Evolutionary conservation across 2,888 invertebrate genomes (phyloP).

Genomic region (Cerceris ruficornis): DNA sequence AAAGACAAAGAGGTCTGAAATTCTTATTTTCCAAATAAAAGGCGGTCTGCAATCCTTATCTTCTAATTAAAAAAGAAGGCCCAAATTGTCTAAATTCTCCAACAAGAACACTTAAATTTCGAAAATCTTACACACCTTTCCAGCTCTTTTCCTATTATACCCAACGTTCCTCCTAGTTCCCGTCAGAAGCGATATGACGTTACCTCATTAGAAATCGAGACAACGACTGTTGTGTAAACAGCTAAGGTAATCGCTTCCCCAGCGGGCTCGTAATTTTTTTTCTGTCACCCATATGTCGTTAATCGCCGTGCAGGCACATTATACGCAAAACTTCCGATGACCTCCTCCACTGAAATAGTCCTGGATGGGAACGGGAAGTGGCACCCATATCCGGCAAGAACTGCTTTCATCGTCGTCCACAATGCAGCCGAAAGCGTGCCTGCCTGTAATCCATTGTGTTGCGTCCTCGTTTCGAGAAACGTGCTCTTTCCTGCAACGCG

Average conservation of each 20-base stretch:
- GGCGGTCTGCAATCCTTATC: no score
- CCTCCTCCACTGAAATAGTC: constrained; percentile 49
- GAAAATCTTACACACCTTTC: no score
- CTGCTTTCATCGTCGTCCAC: constrained; percentile 61
- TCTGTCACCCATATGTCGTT: constrained; percentile 7
- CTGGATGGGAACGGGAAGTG: constrained; percentile 60
- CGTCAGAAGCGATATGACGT: no score
- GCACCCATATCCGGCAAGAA: constrained; percentile 65
- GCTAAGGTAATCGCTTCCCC: not conserved
- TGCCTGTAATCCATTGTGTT: constrained; percentile 58
- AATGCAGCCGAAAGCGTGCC: constrained; percentile 61
- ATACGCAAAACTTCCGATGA: constrained; percentile 38
- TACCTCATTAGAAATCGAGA: no score
- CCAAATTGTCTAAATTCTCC: no score
- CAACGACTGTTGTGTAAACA: not conserved
- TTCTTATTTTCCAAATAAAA: no score
- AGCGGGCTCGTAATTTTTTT: not conserved
- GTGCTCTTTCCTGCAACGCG: constrained; percentile 42
- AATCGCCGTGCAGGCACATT: constrained; percentile 9
- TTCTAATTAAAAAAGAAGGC: no score
- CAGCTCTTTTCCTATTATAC: no score
- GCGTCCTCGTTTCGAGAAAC: constrained; percentile 60
- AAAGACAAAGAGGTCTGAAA: no score
- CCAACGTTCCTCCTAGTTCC: no score
- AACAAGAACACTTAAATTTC: no score